Base-by-base conservation (phyloP, 2,888 invertebrate genomes). In the Lagria hirta region DNA sequence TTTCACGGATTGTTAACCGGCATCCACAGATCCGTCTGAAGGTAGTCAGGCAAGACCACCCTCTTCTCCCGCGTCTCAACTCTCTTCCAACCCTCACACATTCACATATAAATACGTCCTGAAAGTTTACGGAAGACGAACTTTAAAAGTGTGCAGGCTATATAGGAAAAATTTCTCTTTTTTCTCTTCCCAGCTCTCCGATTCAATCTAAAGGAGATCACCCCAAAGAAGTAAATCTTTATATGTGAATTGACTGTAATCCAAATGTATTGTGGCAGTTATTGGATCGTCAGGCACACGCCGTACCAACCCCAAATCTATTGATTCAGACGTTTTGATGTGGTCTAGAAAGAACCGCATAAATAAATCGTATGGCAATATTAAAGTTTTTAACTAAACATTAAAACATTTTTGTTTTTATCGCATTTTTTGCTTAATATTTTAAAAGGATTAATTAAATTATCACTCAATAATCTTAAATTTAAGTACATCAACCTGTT, bases 221-320 rank as follows among this genome's bases (percentile, higher is more conserved):
- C 5, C 28, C 42, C 33, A 20, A 48, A 48, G 44, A 43, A 54
- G 49, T 49, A 48, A 49, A 50, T 50, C 50, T 48, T 43, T 48
- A 42, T 49, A 43, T 49, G 48, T 54, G 49, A 48, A 51, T 53
- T 51, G 51, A 51, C 48, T 44, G 45, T 51, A 51, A 54, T 52
- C 54, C 36, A 44, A 46, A 51, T 51, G 46, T 47, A 49, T 55
- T 51, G 53, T 55, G 53, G 52, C 51, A 53, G 47, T 53, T 53
- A 53, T 53, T 51, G 49, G 45, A 54, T 44, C 48, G 45, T 49
- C 48, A 36, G 45, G 48, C 51, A 49, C 49, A 51, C 48, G 47
- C 38, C 42, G 35, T 48, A 43, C 52, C 50, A 52, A 48, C 48
- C 53, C 49, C 49, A 47, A 42, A 48, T 35, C 43, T 53, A 53